Conservation (phyloP, 2,797 vertebrate genomes). For the Eupleurogrammus muticus region DNA sequence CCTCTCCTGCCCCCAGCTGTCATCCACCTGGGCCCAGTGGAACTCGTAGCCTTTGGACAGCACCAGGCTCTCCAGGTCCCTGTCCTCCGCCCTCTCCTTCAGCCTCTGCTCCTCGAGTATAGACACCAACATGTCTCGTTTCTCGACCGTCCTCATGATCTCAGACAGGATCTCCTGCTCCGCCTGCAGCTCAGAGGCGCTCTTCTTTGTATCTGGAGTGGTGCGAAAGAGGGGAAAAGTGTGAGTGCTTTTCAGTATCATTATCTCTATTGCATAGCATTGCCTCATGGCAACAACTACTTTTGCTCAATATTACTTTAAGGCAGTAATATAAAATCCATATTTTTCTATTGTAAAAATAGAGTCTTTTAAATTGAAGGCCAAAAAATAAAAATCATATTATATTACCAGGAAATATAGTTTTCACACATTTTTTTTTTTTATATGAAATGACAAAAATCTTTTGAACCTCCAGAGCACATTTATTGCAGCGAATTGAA, state of each 20-base stretch:
- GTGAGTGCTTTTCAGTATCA: neutral
- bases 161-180: slow-evolving; percentile 87
- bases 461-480: too few relatives aligned
- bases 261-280: too few relatives aligned
- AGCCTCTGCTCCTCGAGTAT: slow-evolving; percentile 90
- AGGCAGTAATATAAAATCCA: too few relatives aligned
- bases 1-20: slow-evolving; percentile 50
- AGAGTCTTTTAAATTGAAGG: too few relatives aligned
- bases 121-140: slow-evolving; percentile 87
- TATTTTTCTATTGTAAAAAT: too few relatives aligned
- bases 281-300: too few relatives aligned
- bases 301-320: too few relatives aligned
- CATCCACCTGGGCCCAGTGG: slow-evolving; percentile 67
- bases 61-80: slow-evolving; percentile 85
- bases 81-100: slow-evolving; percentile 88
- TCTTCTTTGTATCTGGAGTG: slow-evolving; percentile 81
- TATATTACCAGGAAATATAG: too few relatives aligned
- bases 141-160: slow-evolving; percentile 92
- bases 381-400: too few relatives aligned
- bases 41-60: slow-evolving; percentile 81
- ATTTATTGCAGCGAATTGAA: too few relatives aligned
- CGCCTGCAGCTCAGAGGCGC: slow-evolving; percentile 80
- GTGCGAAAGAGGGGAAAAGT: neutral
- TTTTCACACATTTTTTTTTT: too few relatives aligned
- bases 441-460: too few relatives aligned